A percentile compares a stretch with the other conserved stretches of the same genome.
Conservation (phyloP, 1,140 invertebrate genomes). For the Eulimnadia texana region DNA sequence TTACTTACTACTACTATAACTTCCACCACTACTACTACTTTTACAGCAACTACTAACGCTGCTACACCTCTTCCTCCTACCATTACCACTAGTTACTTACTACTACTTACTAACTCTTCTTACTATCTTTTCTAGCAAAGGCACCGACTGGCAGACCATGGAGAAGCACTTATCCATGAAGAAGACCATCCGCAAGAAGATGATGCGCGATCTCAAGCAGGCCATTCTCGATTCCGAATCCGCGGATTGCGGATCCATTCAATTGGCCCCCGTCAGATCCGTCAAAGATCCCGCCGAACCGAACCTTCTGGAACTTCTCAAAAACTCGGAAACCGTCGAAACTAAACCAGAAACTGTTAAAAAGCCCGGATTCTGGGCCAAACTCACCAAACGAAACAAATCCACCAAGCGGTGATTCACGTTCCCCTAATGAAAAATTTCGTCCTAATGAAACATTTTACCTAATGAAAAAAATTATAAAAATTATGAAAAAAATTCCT, state of each 20-base stretch:
- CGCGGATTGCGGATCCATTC: not conserved
- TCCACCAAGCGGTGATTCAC: slow-evolving; percentile 9
- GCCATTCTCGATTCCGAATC: slow-evolving; percentile 48
- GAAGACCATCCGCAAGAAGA: slow-evolving; percentile 69
- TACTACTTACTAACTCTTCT: not conserved
- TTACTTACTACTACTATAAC: not conserved
- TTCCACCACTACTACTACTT: not conserved
- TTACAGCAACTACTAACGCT: not conserved
- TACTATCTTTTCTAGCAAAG: not conserved
- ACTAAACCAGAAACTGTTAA: not conserved
- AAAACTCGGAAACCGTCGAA: slow-evolving; percentile 1
- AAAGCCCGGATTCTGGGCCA: slow-evolving; percentile 12
- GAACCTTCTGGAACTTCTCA: slow-evolving; percentile 4
- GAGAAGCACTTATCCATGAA: slow-evolving; percentile 72
- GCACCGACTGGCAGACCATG: slow-evolving; percentile 52
- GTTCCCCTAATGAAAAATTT: not conserved
- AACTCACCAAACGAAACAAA: slow-evolving; percentile 5
- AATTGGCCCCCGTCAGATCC: not conserved
- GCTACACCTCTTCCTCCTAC: not conserved
- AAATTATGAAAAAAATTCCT: too few species aligned
- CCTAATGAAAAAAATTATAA: not conserved
- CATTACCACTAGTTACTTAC: not conserved
- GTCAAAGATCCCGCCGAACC: slow-evolving; percentile 4
- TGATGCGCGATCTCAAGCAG: slow-evolving; percentile 60
- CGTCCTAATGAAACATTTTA: not conserved